Base-by-base conservation (phyloP, 2,113 vertebrate species). In the Nothocercus julius region DNA sequence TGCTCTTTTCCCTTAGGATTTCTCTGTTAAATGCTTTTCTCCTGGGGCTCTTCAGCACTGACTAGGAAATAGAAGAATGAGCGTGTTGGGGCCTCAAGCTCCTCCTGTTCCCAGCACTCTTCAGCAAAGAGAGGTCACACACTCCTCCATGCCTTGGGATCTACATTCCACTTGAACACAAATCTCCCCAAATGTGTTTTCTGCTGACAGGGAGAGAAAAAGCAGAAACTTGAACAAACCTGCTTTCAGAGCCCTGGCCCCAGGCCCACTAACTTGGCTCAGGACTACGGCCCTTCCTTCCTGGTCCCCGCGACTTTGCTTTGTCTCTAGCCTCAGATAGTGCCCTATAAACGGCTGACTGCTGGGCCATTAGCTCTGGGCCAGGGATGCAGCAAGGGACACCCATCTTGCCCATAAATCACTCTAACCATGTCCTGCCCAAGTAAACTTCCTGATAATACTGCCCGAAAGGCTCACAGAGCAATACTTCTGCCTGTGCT, bases 181-280 rank as follows among this genome's bases (percentile, higher is more conserved):
- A 82, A 90, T 93, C 86, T 94, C 90, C 66, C 70, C 76, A 75
- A 90, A 92, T 8, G 2, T 13, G 82, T 92, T 97, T 73, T 77
- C 63, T 93, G 54, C 67, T 96, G 89, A 96, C 81, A 94, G 58
- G 1, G 5, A 90, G 83, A 88, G 69, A 73, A 92, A 93, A 94
- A 93, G 28, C 67, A 92, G 74, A 88, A 49, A 30, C 73, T 44
- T 19, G 74, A 96, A 90, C 81, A 89, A 84, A 81, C 68, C 11
- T 5, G 45, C 40, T 94, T 86, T 90, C 88, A 92, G 82, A 83
- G 28, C 25, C 27, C 53, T 6, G 4, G 38, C 49, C 67, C 32
- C 77, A 81, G 32, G 22, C 42, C 40, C 66, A 47, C 38, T 22
- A 86, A 22, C 25, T 70, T 92, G 9, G 0, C 44, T 84, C 38